Conservation (phyloP, 2,113 vertebrate genomes). For the Agelaius tricolor region DNA sequence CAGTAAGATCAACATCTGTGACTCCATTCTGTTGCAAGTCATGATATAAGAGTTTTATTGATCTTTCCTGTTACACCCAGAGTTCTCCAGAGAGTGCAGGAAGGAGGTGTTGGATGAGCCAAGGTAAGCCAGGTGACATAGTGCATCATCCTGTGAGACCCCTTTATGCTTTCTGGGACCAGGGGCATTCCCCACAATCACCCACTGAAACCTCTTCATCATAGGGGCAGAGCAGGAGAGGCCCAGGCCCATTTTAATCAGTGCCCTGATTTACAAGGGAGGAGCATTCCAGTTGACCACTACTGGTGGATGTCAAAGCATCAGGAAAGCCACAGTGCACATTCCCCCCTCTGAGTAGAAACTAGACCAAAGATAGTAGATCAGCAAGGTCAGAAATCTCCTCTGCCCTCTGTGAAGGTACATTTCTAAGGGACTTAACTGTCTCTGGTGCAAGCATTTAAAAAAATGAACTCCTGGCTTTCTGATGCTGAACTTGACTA, state of each 20-base stretch:
- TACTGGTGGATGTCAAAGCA: neutral
- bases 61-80: neutral
- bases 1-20: constrained; percentile 1
- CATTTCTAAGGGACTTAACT: neutral
- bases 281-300: fast-evolving
- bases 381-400: neutral
- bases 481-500: neutral
- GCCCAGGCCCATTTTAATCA: neutral
- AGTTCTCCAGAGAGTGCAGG: neutral
- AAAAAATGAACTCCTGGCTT: neutral
- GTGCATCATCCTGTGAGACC: neutral
- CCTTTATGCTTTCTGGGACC: neutral
- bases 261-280: neutral
- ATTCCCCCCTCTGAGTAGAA: neutral
- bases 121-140: fast-evolving
- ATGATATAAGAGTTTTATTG: neutral
- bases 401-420: neutral
- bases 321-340: neutral
- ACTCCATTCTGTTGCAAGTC: constrained; percentile 7
- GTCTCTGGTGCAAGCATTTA: neutral
- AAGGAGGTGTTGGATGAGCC: neutral
- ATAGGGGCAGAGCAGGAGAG: neutral
- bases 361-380: neutral
- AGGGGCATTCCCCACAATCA: fast-evolving
- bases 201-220: neutral